Evolutionary conservation across 2,797 vertebrate genomes (phyloP), one percentile per base, ranked within the genome.

Genomic region (Acanthurus tractus): DNA sequence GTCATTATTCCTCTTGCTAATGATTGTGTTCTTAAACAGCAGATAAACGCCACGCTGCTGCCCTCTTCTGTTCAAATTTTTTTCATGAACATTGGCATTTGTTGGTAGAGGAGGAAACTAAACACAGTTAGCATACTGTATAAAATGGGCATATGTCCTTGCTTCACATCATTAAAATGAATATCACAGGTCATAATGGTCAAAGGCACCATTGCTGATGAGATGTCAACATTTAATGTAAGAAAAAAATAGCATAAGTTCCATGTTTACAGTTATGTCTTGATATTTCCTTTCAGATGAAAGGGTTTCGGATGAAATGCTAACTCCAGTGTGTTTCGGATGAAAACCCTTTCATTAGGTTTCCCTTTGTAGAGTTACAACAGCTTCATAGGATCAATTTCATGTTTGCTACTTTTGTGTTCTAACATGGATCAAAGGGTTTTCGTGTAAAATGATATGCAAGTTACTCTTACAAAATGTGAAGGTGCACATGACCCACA

Each of bases 31-130:
- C 20, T 25, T 50, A 12, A 53, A 11, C 5, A 0, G 11, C 2
- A 17, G 14, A 40, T 58, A 63, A 42, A 63, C 44, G 10, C 2
- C 45, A 22, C 8, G n/a, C 5, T 74, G 58, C 52, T 74, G 69
- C 29, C 64, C 58, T 76, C 74, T 87, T 0, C 54, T 82, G 80
- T 53, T 78, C 23, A 63, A 12, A 6, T 55, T 3, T 20, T 40
- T 5, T 52, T 11, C 18, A 17, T 36, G 23, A 6, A 42, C 20
- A 54, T 20, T 8, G 3, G 6, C 2, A 23, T 7, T 42, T 23
- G 25, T 64, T n/a, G 46, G 42, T 17, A 52, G 55, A 56, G 1
- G 8, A 61, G 29, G 22, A n/a, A 14, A 34, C 6, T 36, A 34
- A 1, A 34, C 46, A 48, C 4, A 10, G 8, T 42, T 22, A 12